Conservation (phyloP, 2,797 vertebrate species). For the Hapalemur alaotrensis region DNA sequence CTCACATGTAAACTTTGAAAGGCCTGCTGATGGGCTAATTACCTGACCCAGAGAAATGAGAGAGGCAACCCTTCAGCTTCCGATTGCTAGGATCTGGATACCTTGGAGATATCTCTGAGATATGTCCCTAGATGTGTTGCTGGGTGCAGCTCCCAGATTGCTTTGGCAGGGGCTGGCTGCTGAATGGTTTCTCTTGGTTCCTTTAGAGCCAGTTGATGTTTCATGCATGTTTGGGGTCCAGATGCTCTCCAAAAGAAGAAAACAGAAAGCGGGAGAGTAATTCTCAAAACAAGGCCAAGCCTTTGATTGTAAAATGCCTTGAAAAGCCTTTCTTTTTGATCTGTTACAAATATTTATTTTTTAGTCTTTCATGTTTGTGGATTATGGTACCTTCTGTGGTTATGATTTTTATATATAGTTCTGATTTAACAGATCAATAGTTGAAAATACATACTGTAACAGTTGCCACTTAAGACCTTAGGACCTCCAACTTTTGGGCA, state of each 20-base stretch:
- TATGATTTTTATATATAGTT: background rate
- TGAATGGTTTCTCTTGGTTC: background rate
- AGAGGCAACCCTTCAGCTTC: background rate
- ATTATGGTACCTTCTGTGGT: background rate
- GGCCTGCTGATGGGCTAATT: background rate
- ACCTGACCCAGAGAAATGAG: background rate
- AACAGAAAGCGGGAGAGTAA: background rate
- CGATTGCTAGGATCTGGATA: background rate
- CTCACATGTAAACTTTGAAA: background rate
- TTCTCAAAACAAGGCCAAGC: background rate
- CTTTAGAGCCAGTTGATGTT: background rate
- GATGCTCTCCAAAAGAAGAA: background rate
- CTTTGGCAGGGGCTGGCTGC: background rate
- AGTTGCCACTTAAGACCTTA: background rate
- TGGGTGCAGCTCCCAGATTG: background rate
- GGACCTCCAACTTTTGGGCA: background rate
- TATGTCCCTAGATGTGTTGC: background rate
- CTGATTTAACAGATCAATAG: background rate
- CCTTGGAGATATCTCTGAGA: background rate
- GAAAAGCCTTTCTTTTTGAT: background rate
- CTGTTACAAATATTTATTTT: background rate
- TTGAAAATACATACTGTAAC: background rate
- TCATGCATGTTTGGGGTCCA: background rate
- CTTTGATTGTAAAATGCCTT: background rate
- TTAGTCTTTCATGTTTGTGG: background rate